phyloP scores from a whole-genome alignment of 2,113 vertebrate genomes.

The Thymallus thymallus region DNA sequence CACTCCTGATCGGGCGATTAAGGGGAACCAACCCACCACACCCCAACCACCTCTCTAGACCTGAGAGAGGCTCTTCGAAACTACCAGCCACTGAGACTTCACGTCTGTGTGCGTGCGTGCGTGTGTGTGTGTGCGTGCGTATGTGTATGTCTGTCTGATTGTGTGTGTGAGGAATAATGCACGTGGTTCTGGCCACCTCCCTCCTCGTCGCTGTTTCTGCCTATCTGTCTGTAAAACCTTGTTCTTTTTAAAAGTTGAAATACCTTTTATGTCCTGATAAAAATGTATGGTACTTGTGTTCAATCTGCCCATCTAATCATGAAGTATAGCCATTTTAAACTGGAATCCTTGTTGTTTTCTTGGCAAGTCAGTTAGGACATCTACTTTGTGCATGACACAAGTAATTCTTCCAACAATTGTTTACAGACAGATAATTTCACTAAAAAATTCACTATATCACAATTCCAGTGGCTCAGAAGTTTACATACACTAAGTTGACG shows the following conservation, averaged over 20 bases:
- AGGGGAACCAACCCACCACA: neutral
- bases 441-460: too few relatives aligned
- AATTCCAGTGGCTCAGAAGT: too few relatives aligned
- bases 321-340: constrained; percentile 44
- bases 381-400: too few relatives aligned
- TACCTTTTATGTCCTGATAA: neutral
- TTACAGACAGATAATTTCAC: too few relatives aligned
- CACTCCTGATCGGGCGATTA: constrained; percentile 69
- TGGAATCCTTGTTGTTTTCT: constrained; percentile 44
- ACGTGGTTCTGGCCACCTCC: constrained; percentile 39
- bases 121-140: constrained; percentile 9
- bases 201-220: constrained; percentile 11
- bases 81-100: constrained; percentile 61
- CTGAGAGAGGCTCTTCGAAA: constrained; percentile 40
- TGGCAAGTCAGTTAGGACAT: too few relatives aligned
- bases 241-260: neutral
- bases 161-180: neutral
- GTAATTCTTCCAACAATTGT: too few relatives aligned
- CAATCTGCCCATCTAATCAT: neutral
- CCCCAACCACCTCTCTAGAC: constrained; percentile 39
- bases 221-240: neutral
- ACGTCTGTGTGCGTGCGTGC: constrained; percentile 52
- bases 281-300: neutral
- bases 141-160: constrained; percentile 8
- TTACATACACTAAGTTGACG: too few relatives aligned